phyloP scores from a whole-genome alignment of 2,113 vertebrate species.

The Phasianus colchicus region DNA sequence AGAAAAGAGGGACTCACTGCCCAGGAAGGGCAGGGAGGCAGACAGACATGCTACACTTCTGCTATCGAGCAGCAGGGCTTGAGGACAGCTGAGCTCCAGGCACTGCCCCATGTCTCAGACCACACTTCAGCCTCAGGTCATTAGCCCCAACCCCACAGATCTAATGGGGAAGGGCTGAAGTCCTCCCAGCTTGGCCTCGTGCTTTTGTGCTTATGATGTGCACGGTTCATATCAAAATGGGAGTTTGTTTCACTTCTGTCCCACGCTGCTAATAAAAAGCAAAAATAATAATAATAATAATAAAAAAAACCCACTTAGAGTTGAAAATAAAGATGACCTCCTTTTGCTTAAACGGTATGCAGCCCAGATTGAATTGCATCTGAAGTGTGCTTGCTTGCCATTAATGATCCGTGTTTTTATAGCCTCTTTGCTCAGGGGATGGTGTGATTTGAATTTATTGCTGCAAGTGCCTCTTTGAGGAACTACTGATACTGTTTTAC shows the following conservation, averaged over 20 bases:
- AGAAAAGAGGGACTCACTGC: fast-evolving
- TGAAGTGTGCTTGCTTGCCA: neutral
- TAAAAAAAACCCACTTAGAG: neutral
- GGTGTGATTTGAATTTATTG: neutral
- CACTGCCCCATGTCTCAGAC: neutral
- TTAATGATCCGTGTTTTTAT: neutral
- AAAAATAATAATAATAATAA: neutral
- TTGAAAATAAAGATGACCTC: neutral
- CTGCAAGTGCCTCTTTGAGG: neutral
- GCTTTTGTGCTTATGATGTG: neutral
- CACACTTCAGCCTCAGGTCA: neutral
- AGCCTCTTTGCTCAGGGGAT: neutral
- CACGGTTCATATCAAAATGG: fast-evolving
- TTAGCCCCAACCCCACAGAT: neutral
- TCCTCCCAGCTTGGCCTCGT: neutral
- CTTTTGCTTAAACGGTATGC: fast-evolving
- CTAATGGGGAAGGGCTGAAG: neutral
- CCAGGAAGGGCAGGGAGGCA: neutral
- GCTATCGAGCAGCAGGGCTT: neutral
- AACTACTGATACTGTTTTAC: neutral
- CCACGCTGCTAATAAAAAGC: neutral
- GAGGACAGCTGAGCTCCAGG: neutral
- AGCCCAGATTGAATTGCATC: neutral
- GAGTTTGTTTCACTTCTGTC: neutral
- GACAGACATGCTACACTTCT: neutral